Evolutionary conservation across 2,888 invertebrate species (phyloP).

Genomic region (Chymomyza caudatula): DNA sequence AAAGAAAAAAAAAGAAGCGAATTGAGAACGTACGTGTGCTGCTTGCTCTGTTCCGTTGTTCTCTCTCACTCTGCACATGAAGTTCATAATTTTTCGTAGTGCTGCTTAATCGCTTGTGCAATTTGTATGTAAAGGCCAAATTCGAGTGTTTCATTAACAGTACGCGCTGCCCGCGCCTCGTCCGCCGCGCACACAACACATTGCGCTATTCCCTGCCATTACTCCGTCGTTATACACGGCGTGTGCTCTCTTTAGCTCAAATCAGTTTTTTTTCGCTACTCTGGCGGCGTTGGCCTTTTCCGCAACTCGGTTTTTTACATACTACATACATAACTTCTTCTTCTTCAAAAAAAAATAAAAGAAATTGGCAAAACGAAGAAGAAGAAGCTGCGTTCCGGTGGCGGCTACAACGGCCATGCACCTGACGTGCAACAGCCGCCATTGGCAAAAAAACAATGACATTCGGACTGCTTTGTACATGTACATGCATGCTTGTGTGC

Average conservation of each 20-base stretch:
- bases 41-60: constrained; percentile 1
- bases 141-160: constrained; percentile 42
- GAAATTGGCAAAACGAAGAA: background rate
- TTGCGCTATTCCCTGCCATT: background rate
- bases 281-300: constrained; percentile 13
- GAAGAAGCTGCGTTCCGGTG: background rate
- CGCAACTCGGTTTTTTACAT: constrained; percentile 7
- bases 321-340: too few relatives aligned
- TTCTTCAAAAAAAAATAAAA: constrained; percentile 4
- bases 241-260: background rate
- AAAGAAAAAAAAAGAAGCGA: constrained; percentile 27
- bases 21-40: constrained; percentile 1
- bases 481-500: background rate
- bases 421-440: background rate
- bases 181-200: background rate
- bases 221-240: background rate
- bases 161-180: constrained; percentile 16
- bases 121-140: constrained; percentile 26
- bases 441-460: background rate
- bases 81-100: constrained; percentile 19
- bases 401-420: constrained; percentile 7
- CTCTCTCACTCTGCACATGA: constrained; percentile 7
- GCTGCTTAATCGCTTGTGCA: background rate
- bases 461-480: constrained; percentile 9
- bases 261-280: background rate